Conservation (phyloP, 2,888 invertebrate genomes). For the Xanthia togata region DNA sequence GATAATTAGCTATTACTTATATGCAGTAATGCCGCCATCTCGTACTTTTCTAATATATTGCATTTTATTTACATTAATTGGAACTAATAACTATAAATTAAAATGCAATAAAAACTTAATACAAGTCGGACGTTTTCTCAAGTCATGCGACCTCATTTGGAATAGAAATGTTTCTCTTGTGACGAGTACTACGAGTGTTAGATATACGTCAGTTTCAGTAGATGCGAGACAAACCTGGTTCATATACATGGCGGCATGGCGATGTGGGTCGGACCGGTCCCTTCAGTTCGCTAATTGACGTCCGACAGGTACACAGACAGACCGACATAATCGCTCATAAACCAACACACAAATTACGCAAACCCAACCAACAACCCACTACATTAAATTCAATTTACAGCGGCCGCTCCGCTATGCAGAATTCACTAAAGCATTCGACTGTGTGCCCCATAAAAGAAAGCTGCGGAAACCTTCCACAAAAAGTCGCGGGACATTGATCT, state of each 20-base stretch:
- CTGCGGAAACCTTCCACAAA: constrained; percentile 75
- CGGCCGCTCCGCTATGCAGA: constrained; percentile 71
- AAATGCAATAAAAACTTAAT: constrained; percentile 46
- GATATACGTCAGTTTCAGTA: constrained; percentile 70
- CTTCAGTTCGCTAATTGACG: constrained; percentile 85
- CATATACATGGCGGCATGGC: constrained; percentile 78
- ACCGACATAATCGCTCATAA: constrained; percentile 73
- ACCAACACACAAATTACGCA: constrained; percentile 67
- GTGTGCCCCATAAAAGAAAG: constrained; percentile 78
- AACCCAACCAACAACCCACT: constrained; percentile 70
- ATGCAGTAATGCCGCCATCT: constrained; percentile 1
- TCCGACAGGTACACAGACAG: constrained; percentile 76
- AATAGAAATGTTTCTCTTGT: constrained; percentile 70
- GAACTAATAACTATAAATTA: constrained; percentile 44
- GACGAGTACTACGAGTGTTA: constrained; percentile 73
- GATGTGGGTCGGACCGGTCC: constrained; percentile 82
- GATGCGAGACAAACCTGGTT: constrained; percentile 72
- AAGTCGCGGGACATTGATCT: constrained; percentile 84
- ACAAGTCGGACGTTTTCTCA: constrained; percentile 43
- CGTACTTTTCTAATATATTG: constrained; percentile 1
- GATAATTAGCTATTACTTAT: constrained; percentile 25
- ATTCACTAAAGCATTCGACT: constrained; percentile 80
- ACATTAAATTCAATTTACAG: constrained; percentile 78
- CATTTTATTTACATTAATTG: constrained; percentile 22
- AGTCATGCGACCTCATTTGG: constrained; percentile 64